Evolutionary conservation across 2,888 invertebrate species (phyloP).

Genomic region (Epinotia ramella): DNA sequence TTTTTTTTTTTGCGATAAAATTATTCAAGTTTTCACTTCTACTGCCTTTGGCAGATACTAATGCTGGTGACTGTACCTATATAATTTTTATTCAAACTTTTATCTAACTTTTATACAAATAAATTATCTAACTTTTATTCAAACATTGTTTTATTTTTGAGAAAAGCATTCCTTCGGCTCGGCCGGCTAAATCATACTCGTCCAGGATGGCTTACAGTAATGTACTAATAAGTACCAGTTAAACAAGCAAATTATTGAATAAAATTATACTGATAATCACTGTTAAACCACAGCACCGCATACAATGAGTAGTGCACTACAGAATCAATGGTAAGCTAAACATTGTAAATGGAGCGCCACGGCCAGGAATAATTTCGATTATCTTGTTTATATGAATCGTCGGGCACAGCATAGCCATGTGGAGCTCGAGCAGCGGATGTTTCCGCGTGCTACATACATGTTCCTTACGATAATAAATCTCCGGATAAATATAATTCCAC

Average conservation of each 20-base stretch:
- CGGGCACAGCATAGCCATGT: conserved; percentile 37
- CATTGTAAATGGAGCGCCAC: conserved; percentile 29
- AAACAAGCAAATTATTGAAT: not conserved
- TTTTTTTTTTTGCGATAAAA: no score
- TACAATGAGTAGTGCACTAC: not conserved
- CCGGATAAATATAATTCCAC: conserved; percentile 30
- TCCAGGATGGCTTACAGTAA: no score
- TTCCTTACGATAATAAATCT: conserved; percentile 62
- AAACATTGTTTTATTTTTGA: no score
- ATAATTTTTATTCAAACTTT: no score
- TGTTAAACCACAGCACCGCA: not conserved
- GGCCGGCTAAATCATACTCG: no score
- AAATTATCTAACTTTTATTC: no score
- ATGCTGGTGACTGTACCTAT: no score
- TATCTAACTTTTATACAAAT: no score
- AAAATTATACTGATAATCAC: not conserved
- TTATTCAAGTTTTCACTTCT: no score
- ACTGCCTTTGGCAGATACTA: no score
- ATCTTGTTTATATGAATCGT: conserved; percentile 45
- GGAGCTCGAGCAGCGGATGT: conserved; percentile 60
- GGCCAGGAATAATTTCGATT: conserved; percentile 40
- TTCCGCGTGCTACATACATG: conserved; percentile 56
- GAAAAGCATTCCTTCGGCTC: no score
- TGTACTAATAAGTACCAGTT: not conserved
- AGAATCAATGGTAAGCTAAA: conserved; percentile 19